phyloP scores from a whole-genome alignment of 2,888 invertebrate species.

The Eurois occulta region DNA sequence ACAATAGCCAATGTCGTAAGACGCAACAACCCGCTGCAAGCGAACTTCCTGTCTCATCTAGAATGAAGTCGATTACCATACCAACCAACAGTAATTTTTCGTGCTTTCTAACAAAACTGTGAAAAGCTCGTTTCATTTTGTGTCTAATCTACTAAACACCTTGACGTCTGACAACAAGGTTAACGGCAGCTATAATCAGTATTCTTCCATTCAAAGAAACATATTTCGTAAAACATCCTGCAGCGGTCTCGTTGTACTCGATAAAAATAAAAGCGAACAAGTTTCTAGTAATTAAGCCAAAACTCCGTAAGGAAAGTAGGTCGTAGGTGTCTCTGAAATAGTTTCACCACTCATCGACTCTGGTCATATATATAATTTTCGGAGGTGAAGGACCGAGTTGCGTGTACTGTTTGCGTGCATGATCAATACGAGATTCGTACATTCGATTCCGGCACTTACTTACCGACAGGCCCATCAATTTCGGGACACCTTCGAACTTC shows the following conservation, averaged over 20 bases:
- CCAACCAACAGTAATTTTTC: background rate
- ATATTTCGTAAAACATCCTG: conserved; percentile 60
- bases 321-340: conserved; percentile 71
- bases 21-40: conserved; percentile 5
- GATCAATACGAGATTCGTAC: conserved; percentile 81
- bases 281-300: conserved; percentile 73
- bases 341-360: conserved; percentile 74
- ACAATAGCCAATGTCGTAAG: conserved; percentile 17
- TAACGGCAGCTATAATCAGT: conserved; percentile 5
- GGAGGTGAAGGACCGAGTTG: conserved; percentile 81
- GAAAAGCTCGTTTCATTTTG: background rate
- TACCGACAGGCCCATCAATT: conserved; percentile 85
- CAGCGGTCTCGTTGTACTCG: conserved; percentile 42
- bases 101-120: background rate
- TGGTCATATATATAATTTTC: conserved; percentile 70
- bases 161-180: conserved; percentile 13
- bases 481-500: conserved; percentile 84
- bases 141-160: background rate
- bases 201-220: conserved; percentile 23
- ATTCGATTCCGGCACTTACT: conserved; percentile 83
- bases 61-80: background rate
- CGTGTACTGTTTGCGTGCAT: conserved; percentile 82
- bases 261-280: conserved; percentile 65
- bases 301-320: conserved; percentile 73
- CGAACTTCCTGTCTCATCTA: conserved; percentile 4